phyloP scores from a whole-genome alignment of 2,888 invertebrate species.

The Drosophila anomelani region DNA sequence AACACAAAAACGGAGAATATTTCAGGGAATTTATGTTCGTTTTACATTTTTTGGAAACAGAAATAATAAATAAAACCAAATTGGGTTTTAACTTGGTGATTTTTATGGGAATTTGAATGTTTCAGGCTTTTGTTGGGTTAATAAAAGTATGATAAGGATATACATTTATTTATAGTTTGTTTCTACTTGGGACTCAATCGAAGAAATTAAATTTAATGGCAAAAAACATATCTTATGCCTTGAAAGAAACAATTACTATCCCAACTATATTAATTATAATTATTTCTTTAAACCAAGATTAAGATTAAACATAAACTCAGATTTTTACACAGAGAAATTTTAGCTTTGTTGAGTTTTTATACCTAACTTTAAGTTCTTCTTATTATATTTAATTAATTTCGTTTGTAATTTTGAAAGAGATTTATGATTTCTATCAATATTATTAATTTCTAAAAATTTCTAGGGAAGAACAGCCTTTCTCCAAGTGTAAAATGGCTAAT shows the following conservation, averaged over 20 bases:
- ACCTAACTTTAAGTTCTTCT: too few species aligned
- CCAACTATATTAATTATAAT: too few species aligned
- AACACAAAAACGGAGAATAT: slow-evolving; percentile 3
- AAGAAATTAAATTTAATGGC: background rate
- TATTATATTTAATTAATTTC: too few species aligned
- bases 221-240: too few species aligned
- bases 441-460: background rate
- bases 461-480: background rate
- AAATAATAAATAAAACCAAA: too few species aligned
- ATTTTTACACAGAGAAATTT: too few species aligned
- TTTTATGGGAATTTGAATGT: background rate
- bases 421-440: background rate
- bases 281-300: background rate
- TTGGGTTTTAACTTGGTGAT: background rate
- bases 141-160: background rate
- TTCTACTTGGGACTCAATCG: background rate
- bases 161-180: background rate
- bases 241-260: too few species aligned
- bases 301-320: too few species aligned
- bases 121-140: background rate
- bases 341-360: too few species aligned
- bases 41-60: background rate
- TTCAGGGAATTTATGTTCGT: background rate
- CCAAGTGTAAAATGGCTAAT: slow-evolving; percentile 6
- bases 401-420: too few species aligned